Evolutionary conservation across 37 sponge, comb jelly and placozoan genomes (phyloP), one percentile per base, ranked within the genome.

Genomic region (Haliclona indistincta): DNA sequence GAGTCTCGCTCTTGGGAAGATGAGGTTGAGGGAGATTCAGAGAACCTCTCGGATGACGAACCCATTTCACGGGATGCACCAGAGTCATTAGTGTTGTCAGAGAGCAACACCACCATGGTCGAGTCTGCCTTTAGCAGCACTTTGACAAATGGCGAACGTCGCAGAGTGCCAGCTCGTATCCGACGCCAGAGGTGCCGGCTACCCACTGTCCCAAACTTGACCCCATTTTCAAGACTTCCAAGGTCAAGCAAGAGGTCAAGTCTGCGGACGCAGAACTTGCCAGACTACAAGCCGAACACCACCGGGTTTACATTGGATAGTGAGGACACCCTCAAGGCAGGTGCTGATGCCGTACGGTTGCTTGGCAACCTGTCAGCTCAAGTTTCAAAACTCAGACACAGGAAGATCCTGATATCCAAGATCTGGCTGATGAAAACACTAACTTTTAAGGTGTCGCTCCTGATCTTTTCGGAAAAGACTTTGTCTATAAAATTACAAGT

Each of bases 311-410:
- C 8, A 13, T 20, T 73, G 13, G 25, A 15, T 22, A 17, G 4
- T 20, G 75, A 73, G 41, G 64, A 73, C 37, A 34, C 32, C 38
- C 23, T 63, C 6, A 13, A 22, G 5, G 77, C 77, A 6, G 28
- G 6, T 6, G 37, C 33, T 42, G 19, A 43, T n/a, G n/a, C n/a
- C n/a, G 19, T 76, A 10, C 49, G 13, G 25, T 25, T 76, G 8
- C 6, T 76, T 35, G 77, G 77, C 52, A 76, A 76, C 37, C 47
- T 65, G 6, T 42, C 15, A n/a, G 77, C 64, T 49, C 64, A 63
- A 40, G n/a, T 76, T 8, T 70, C 52, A 3, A 56, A 55, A 33
- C 38, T 73, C 25, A 13, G 60, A 53, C 8, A 58, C 6, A n/a
- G n/a, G n/a, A 75, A 61, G 45, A 23, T 75, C 23, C 43, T 5